Evolutionary conservation across 2,888 invertebrate species (phyloP), one percentile per base, ranked within the genome.

Genomic region (Leptopterna dolabrata): DNA sequence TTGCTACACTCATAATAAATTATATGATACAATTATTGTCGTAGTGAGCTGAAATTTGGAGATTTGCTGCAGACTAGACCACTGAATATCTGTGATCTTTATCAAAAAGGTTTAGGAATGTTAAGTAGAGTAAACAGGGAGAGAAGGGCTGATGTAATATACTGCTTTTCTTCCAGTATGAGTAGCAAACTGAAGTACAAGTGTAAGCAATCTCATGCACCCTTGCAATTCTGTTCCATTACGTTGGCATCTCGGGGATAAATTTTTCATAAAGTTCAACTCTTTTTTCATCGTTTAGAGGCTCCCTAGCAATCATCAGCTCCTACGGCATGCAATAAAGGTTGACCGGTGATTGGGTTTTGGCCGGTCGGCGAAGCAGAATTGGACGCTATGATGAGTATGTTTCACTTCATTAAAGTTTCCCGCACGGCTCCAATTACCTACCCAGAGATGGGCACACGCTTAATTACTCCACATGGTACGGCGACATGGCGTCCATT

Each of bases 371-470:
- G 7, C 63, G 19, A 19, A 27, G 63, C 63, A 63, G 63, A 63
- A 63, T 63, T 63, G 63, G 63, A 63, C 9, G 63, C 63, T 24
- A 78, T 78, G 45, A 78, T 78, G 55, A 55, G 81, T 30, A 43
- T 47, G 63, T 83, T 83, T 70, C 70, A 83, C 70, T 36, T 70
- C 83, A 83, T 83, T 83, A 82, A 80, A 45, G 71, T 41, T 70
- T 36, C 71, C 36, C 83, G 63, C 19, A 43, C 71, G 71, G 70
- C 83, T 70, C 83, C 83, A 83, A 83, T 70, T 83, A 83, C 70
- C 78, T 47, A 27, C 14, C 81, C 81, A 81, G 81, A 81, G 81
- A 55, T 81, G 55, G 81, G 47, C 55, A 24, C 41, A 43, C 14
- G 81, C 47, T 29, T 81, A 55, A 81, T 81, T 29, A 81, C 81